Base-by-base conservation (phyloP, 2,797 vertebrate genomes). In the Nothura maculosa region DNA sequence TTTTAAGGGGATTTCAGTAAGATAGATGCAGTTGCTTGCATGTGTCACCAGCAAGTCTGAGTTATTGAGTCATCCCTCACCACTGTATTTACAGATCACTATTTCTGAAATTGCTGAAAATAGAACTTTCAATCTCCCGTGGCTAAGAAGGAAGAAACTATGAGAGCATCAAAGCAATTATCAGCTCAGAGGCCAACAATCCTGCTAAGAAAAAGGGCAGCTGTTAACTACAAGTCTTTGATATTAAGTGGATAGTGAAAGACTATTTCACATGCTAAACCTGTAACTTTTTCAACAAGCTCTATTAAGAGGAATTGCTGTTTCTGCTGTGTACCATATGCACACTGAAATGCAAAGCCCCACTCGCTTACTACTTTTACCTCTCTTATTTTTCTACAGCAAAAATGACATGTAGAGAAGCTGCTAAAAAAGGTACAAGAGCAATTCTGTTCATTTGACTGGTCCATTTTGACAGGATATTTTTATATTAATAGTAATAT, bases 61-160 rank as follows among this genome's bases (percentile, higher is more conserved):
- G 25, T 85, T 90, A 93, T 14, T 48, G 54, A 76, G 22, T 90
- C 36, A 87, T 91, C 90, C 60, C 62, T 93, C 42, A 57, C 54
- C 2, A 3, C 18, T 72, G 21, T 68, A 54, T 38, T 67, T 19
- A 78, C 36, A 60, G 80, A 79, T 77, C 62, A 64, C 57, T 60
- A 20, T 82, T 86, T 80, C 67, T 91, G 75, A 82, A 93, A 85
- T 58, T 72, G 40, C 45, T 74, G 88, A 72, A 93, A 90, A 89
- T 58, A 54, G 42, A 50, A 63, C 47, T 90, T 91, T 64, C 48
- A 64, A 0, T 67, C 72, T 50, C 76, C 60, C 70, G 81, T 43
- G 45, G 60, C 54, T 61, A 72, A 70, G 83, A 81, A 80, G 48
- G 48, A 93, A 86, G 70, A 88, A 86, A 20, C 43, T 87, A 45